These are phyloP conservation scores for Philotrypesis tridentata DNA, from an alignment of 1,140 invertebrate genomes.

Conservation along the genomic window DNA sequence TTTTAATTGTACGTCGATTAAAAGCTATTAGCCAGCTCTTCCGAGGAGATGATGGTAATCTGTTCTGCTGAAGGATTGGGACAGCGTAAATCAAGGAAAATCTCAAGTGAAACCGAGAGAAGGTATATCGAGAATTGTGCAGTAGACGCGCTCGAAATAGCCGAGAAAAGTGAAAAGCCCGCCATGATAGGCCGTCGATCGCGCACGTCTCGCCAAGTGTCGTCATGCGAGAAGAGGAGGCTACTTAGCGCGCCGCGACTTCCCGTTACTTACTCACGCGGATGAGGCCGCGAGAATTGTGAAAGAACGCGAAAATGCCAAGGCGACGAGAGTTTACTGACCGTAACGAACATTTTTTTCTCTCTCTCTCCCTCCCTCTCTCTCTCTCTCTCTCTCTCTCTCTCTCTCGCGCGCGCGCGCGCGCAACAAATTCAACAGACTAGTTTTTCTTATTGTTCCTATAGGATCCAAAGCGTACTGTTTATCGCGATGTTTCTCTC, in stretches of 20 bases:
- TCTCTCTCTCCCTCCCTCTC: no score
- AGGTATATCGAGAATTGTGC: not conserved
- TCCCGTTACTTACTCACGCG: conserved; percentile 24
- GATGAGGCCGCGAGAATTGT: not conserved
- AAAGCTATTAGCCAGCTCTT: no score
- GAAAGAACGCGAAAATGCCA: conserved; percentile 20
- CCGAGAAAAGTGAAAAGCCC: conserved; percentile 34
- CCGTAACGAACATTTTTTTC: not conserved
- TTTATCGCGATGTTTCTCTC: no score
- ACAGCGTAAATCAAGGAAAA: no score
- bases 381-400: no score
- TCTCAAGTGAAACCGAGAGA: not conserved
- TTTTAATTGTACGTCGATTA: no score
- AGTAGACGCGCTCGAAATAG: not conserved
- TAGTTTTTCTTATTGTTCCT: no score
- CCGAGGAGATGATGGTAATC: no score
- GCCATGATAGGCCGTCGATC: conserved; percentile 15
- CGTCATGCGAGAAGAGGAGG: conserved; percentile 9
- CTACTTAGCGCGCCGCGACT: conserved; percentile 10
- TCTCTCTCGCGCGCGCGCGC: no score
- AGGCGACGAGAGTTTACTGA: not conserved
- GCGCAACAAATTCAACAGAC: no score
- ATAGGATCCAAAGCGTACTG: no score
- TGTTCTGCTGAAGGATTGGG: no score
- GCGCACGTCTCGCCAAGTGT: conserved; percentile 12